phyloP scores from a whole-genome alignment of 2,797 vertebrate species.

The Fistularia tabacaria region DNA sequence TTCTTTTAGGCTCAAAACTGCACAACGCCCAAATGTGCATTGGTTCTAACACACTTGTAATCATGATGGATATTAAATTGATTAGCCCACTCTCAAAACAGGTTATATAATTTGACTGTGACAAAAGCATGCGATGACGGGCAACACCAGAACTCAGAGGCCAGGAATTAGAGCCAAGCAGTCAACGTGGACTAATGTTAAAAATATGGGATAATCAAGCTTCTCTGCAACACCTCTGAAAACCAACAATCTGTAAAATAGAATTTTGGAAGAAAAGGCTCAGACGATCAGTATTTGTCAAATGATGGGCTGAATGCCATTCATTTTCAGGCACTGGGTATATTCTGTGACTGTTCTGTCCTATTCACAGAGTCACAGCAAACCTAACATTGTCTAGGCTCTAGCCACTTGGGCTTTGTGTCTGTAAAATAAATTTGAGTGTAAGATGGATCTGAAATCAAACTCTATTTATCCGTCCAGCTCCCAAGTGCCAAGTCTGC shows the following conservation, averaged over 20 bases:
- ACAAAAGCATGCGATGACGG: not conserved
- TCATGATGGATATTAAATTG: too few relatives aligned
- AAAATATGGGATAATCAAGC: slow-evolving; percentile 40
- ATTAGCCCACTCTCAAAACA: too few relatives aligned
- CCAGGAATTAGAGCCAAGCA: not conserved
- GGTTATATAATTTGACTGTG: not conserved
- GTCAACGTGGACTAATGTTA: slow-evolving; percentile 38
- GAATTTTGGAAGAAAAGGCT: slow-evolving; percentile 8
- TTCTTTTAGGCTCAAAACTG: too few relatives aligned
- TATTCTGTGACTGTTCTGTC: not conserved
- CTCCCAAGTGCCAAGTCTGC: too few relatives aligned
- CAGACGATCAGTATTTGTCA: not conserved
- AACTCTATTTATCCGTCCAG: too few relatives aligned
- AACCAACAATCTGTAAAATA: slow-evolving; percentile 27
- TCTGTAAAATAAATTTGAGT: too few relatives aligned
- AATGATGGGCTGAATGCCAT: not conserved
- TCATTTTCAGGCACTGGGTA: not conserved
- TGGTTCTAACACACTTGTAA: too few relatives aligned
- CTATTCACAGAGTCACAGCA: too few relatives aligned
- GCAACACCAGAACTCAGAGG: not conserved
- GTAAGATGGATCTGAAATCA: too few relatives aligned
- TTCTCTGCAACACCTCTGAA: slow-evolving; percentile 20
- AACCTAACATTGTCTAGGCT: too few relatives aligned
- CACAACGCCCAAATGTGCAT: too few relatives aligned
- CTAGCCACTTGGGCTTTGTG: too few relatives aligned